phyloP scores from a whole-genome alignment of 1,140 invertebrate species.

The Hestina assimilis region DNA sequence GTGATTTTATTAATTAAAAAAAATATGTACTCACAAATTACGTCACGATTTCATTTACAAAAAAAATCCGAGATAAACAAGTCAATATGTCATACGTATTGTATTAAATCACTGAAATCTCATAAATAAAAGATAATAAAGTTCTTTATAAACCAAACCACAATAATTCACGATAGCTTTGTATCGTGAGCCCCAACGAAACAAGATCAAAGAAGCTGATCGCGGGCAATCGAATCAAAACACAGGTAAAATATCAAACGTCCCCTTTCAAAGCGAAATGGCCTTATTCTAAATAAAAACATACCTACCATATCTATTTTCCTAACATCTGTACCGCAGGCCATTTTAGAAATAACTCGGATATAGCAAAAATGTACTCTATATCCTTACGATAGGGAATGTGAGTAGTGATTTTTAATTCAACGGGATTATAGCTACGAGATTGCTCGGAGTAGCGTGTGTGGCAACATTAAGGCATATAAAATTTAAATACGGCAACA shows the following conservation, averaged over 20 bases:
- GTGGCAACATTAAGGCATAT: conserved; percentile 74
- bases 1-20: no score
- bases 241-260: conserved; percentile 66
- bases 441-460: conserved; percentile 66
- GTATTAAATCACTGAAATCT: no score
- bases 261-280: conserved; percentile 48
- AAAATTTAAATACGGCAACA: conserved; percentile 77
- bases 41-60: no score
- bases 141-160: no score
- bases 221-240: conserved; percentile 48
- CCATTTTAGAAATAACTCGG: conserved; percentile 27
- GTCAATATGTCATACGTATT: no score
- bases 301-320: conserved; percentile 72
- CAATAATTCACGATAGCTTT: conserved; percentile 18
- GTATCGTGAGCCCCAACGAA: conserved; percentile 18
- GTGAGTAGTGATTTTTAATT: background rate
- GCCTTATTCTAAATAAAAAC: conserved; percentile 75
- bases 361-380: conserved; percentile 24
- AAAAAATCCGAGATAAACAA: no score
- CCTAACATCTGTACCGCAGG: conserved; percentile 51
- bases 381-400: conserved; percentile 16
- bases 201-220: conserved; percentile 24
- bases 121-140: no score
- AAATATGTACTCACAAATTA: no score
- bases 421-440: conserved; percentile 58